A percentile compares a stretch with the other conserved stretches of the same genome.
Evolutionary conservation across 2,797 vertebrate genomes (phyloP).

Genomic region (Acestrorhynchus altus): DNA sequence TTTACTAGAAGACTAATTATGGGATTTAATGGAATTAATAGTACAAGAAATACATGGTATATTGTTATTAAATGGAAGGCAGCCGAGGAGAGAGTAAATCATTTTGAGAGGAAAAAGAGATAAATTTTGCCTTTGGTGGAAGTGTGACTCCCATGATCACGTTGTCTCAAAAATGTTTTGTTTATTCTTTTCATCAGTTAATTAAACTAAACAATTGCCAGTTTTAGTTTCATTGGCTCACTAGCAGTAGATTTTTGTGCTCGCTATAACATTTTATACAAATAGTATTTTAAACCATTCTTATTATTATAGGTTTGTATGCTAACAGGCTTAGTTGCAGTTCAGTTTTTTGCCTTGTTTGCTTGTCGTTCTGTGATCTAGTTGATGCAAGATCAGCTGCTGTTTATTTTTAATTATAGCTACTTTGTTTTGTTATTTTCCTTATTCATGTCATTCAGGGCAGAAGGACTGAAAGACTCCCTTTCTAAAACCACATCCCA

Average conservation of each 20-base stretch:
- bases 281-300: background rate
- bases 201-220: background rate
- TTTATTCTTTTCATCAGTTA: background rate
- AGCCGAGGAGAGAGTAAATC: background rate
- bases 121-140: background rate
- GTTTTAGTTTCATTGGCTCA: background rate
- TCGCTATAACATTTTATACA: no score
- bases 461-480: slow-evolving; percentile 92
- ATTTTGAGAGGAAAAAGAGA: background rate
- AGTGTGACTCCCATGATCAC: background rate
- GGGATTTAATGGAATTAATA: background rate
- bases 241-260: no score
- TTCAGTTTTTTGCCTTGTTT: background rate
- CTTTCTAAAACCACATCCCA: slow-evolving; percentile 81
- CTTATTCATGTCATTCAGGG: slow-evolving; percentile 73
- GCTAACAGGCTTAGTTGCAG: no score
- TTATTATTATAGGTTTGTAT: no score
- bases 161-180: background rate
- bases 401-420: background rate
- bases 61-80: no score
- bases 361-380: background rate
- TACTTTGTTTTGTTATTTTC: background rate
- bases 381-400: background rate
- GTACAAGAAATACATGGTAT: no score
- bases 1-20: background rate